These are phyloP conservation scores for Psilopogon haemacephalus DNA, from an alignment of 2,113 vertebrate species.

Conservation along the genomic window DNA sequence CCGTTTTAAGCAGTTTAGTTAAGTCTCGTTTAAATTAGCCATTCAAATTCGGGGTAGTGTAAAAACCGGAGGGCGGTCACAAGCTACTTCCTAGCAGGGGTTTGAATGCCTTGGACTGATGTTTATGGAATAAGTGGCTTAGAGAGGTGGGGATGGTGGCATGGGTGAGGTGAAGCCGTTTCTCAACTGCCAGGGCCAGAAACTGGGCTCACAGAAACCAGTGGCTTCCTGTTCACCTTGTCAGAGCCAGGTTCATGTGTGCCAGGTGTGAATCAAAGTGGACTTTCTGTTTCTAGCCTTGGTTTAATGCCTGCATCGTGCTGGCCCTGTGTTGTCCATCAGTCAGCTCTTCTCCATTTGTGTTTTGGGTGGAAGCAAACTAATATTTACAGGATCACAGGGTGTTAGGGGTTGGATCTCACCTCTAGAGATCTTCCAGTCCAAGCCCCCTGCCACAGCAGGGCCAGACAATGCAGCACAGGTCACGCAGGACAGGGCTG, in stretches of 20 bases:
- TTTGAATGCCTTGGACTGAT: not conserved
- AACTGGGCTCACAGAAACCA: not conserved
- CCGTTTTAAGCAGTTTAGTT: conserved; percentile 54
- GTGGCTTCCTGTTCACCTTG: conserved; percentile 6
- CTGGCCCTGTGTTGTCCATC: not conserved
- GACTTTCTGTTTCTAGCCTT: not conserved
- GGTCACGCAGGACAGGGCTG: too few relatives aligned
- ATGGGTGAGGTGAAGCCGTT: not conserved
- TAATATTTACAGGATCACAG: not conserved
- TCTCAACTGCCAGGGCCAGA: not conserved
- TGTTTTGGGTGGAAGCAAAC: not conserved
- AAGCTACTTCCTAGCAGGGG: not conserved
- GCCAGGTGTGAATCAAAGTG: not conserved
- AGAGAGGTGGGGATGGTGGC: not conserved
- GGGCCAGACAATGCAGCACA: too few relatives aligned
- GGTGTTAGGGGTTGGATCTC: too few relatives aligned
- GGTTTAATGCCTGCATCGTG: not conserved
- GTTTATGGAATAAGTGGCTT: not conserved
- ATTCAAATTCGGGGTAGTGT: conserved; percentile 38
- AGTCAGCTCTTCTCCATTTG: not conserved
- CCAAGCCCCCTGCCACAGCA: too few relatives aligned
- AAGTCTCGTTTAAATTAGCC: conserved; percentile 51
- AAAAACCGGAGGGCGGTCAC: not conserved
- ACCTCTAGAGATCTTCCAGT: too few relatives aligned
- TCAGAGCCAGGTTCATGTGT: not conserved